A percentile compares a stretch with the other conserved stretches of the same genome.
Conservation (phyloP, 2,113 vertebrate species). For the Lophura nycthemera region DNA sequence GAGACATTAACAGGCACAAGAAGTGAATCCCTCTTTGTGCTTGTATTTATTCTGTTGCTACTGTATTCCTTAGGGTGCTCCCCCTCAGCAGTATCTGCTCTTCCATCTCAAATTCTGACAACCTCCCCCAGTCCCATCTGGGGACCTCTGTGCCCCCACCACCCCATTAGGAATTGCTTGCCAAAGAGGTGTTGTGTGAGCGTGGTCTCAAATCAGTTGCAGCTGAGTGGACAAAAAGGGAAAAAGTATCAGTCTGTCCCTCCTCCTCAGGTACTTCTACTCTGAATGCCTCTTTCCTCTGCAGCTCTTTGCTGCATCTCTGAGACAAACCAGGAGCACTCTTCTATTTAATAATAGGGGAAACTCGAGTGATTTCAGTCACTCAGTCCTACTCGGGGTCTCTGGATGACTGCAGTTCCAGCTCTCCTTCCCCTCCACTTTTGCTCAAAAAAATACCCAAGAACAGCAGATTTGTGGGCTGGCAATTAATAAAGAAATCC, state of each 20-base stretch:
- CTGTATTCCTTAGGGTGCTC: accelerated
- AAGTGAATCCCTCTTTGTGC: neutral
- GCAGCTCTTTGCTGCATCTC: neutral
- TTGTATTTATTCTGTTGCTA: neutral
- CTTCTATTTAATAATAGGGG: neutral
- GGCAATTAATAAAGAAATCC: constrained; percentile 33
- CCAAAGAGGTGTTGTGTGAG: neutral
- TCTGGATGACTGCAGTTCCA: neutral
- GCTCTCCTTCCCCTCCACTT: neutral
- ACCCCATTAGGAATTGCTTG: neutral
- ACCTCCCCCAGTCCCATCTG: neutral
- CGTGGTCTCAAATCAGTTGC: accelerated
- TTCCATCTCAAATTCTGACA: neutral
- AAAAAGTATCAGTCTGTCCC: neutral
- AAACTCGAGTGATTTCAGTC: constrained; percentile 45
- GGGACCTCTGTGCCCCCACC: neutral
- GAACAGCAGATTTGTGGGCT: neutral
- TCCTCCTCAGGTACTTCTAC: neutral
- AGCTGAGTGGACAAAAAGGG: neutral
- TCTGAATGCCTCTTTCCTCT: neutral
- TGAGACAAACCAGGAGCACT: neutral
- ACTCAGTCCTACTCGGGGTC: neutral
- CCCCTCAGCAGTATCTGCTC: neutral
- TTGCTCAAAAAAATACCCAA: neutral
- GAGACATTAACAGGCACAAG: neutral